A percentile compares a stretch with the other conserved stretches of the same genome.
Evolutionary conservation across 92 coral and sea anemone genomes (phyloP).

Genomic region (Porites cylindrica): DNA sequence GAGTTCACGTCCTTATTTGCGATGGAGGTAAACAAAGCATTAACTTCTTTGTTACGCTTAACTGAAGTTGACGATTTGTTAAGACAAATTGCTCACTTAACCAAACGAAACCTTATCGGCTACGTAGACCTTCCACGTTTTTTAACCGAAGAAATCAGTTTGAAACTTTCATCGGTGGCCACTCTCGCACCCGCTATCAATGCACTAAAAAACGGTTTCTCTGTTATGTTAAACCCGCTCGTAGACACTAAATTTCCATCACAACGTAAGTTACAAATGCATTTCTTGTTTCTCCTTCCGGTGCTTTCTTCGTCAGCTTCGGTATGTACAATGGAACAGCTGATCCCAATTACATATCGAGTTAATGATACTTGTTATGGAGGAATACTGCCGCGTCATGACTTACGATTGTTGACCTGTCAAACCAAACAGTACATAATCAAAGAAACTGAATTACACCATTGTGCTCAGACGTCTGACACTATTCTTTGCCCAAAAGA

Average conservation of each 20-base stretch:
- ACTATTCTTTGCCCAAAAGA: too few relatives aligned
- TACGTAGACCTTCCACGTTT: slow-evolving; percentile 7
- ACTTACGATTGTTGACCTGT: too few relatives aligned
- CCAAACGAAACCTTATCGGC: background rate
- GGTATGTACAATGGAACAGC: too few relatives aligned
- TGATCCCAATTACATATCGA: too few relatives aligned
- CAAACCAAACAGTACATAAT: too few relatives aligned
- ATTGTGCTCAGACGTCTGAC: too few relatives aligned
- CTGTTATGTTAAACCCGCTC: slow-evolving; percentile 17
- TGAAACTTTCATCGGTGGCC: background rate
- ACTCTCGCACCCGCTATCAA: background rate
- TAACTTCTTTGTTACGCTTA: slow-evolving; percentile 16
- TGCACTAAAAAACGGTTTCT: slow-evolving; percentile 21
- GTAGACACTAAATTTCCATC: slow-evolving; percentile 19
- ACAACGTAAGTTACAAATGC: background rate
- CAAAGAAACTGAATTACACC: too few relatives aligned
- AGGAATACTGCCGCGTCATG: too few relatives aligned
- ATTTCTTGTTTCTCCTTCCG: slow-evolving; percentile 36
- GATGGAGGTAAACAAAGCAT: background rate
- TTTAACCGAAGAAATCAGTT: background rate
- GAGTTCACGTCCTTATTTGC: slow-evolving; percentile 27
- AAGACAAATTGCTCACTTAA: slow-evolving; percentile 13
- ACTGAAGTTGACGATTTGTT: slow-evolving; percentile 24
- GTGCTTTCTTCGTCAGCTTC: background rate
- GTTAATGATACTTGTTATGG: too few relatives aligned